Base-by-base conservation (phyloP, 2,888 invertebrate species). In the Odontothrips loti region DNA sequence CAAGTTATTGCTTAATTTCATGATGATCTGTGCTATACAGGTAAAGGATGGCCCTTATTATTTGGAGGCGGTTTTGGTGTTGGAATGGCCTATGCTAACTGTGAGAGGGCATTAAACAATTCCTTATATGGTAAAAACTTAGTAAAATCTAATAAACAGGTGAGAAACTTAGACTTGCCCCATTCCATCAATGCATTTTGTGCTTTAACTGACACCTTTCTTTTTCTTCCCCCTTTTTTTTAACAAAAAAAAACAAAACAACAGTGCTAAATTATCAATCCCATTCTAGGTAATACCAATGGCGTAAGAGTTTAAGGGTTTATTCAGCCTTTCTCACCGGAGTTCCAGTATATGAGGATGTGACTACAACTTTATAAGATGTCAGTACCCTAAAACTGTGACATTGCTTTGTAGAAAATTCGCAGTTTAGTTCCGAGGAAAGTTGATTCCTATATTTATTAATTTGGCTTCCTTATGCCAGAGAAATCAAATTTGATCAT, bases 71-170 rank as follows among this genome's bases (percentile, higher is more conserved):
- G 97, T 81, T 92, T 96, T 87, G 98, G 98, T 68, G 88, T 97
- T 85, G 98, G 98, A 80, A 92, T 96, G 89, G 96, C 96, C 80
- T 95, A 94, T 89, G 91, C 95, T 81, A 96, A 96, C 88, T 97
- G 96, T 88, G 94, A 96, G 88, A 89, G 91, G 86, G 92, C 92
- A 83, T 85, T 91, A 79, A 90, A 90, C 84, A 75, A 75, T 23
- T 75, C 68, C 12, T 75, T 75, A 75, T 75, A 75, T 27, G 68
- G 68, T 12, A n/a, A 75, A 75, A 27, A 23, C 27, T 75, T 75
- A 75, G 68, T 75, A 27, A 75, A 75, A 75, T 75, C 68, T 27
- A 15, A 17, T 17, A 58, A 58, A 17, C 17, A 58, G 58, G 58
- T 58, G 20, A 15, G 58, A 6, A 1, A 27, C 1, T 68, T 63